A percentile compares a stretch with the other conserved stretches of the same genome.
Evolutionary conservation across 1,140 invertebrate species (phyloP).

Genomic region (Tetramorium simillimum): DNA sequence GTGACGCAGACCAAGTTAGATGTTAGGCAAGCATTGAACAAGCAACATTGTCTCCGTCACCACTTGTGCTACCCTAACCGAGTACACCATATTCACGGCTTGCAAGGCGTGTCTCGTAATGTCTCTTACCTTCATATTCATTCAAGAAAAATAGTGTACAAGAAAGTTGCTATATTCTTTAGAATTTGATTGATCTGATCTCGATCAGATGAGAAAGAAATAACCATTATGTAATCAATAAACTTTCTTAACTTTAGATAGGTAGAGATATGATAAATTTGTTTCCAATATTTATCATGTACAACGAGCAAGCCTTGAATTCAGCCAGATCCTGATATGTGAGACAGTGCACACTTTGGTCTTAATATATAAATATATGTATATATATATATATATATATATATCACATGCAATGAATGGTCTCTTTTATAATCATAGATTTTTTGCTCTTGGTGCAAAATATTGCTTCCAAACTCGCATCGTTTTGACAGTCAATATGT

Average conservation of each 20-base stretch:
- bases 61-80: constrained; percentile 84
- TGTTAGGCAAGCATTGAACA: constrained; percentile 86
- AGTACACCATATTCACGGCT: constrained; percentile 76
- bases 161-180: background rate
- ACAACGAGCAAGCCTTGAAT: constrained; percentile 57
- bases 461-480: constrained; percentile 5
- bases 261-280: background rate
- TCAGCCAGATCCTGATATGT: constrained; percentile 61
- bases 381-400: constrained; percentile 57
- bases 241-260: constrained; percentile 3
- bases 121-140: background rate
- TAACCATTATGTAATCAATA: background rate
- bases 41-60: constrained; percentile 86
- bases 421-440: constrained; percentile 16
- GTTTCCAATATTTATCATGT: background rate
- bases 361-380: constrained; percentile 43
- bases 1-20: constrained; percentile 85
- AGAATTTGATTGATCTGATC: background rate
- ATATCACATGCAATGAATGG: constrained; percentile 66
- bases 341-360: constrained; percentile 65
- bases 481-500: background rate
- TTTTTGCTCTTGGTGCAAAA: constrained; percentile 12
- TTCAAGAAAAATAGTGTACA: background rate
- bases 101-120: constrained; percentile 65
- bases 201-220: background rate